A percentile compares a stretch with the other conserved stretches of the same genome.
Evolutionary conservation across 2,113 vertebrate species (phyloP).

Genomic region (Atlantisia rogersi): DNA sequence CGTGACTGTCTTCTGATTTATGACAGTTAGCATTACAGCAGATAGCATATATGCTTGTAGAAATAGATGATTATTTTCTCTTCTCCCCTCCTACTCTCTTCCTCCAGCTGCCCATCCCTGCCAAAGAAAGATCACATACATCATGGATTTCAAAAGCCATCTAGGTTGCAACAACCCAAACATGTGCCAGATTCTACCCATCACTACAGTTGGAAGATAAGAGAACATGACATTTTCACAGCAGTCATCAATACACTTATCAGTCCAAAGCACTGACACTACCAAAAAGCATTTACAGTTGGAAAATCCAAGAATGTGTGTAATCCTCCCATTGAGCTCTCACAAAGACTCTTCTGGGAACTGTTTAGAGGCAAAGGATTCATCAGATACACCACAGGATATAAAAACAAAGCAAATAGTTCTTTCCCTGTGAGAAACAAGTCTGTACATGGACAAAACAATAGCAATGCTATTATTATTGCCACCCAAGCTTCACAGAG

Average conservation of each 20-base stretch:
- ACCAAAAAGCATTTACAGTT: constrained; percentile 49
- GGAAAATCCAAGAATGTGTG: constrained; percentile 33
- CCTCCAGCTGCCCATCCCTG: background rate
- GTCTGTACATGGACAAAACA: background rate
- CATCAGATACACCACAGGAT: constrained; percentile 49
- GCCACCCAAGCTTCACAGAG: background rate
- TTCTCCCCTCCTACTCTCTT: too few species aligned
- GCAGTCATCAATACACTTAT: constrained; percentile 50
- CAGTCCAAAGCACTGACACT: constrained; percentile 45
- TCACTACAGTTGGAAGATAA: background rate
- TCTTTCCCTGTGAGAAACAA: constrained; percentile 39
- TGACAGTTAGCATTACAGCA: too few species aligned
- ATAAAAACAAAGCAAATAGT: constrained; percentile 46
- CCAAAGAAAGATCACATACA: background rate
- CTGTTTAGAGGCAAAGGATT: constrained; percentile 37
- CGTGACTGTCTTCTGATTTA: too few species aligned
- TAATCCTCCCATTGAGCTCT: constrained; percentile 59
- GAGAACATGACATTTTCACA: constrained; percentile 47
- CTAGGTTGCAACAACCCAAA: background rate
- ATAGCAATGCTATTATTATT: background rate
- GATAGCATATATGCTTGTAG: too few species aligned
- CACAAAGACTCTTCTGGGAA: constrained; percentile 61
- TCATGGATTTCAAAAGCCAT: background rate
- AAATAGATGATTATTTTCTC: too few species aligned
- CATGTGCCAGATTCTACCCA: background rate